phyloP scores from a whole-genome alignment of 2,888 invertebrate species.

The Drosophila buzzatii region DNA sequence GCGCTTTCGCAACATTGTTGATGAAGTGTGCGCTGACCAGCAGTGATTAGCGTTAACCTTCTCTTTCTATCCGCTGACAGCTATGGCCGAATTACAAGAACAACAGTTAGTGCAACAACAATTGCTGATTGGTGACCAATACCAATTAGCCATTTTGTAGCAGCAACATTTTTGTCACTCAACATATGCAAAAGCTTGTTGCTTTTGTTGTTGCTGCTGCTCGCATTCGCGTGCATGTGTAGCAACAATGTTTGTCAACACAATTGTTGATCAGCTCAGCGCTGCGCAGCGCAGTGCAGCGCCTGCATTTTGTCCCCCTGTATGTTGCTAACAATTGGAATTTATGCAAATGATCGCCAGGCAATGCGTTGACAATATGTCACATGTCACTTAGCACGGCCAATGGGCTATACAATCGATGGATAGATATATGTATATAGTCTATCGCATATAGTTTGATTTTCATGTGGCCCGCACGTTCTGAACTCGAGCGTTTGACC shows the following conservation, averaged over 20 bases:
- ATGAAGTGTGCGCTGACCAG: constrained; percentile 30
- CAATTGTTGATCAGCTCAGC: constrained; percentile 60
- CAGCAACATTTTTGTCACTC: constrained; percentile 79
- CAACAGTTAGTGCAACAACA: constrained; percentile 41
- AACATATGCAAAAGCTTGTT: constrained; percentile 45
- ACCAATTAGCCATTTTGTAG: constrained; percentile 81
- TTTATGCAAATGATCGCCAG: constrained; percentile 81
- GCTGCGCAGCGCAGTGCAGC: constrained; percentile 18
- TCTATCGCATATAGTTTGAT: constrained; percentile 36
- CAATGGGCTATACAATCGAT: constrained; percentile 61
- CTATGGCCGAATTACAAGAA: constrained; percentile 39
- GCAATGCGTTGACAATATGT: constrained; percentile 83
- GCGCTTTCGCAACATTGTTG: constrained; percentile 44
- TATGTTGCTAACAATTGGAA: constrained; percentile 70
- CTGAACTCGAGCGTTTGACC: constrained; percentile 72
- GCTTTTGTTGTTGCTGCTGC: constrained; percentile 30
- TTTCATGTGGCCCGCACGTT: constrained; percentile 69
- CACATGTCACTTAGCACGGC: constrained; percentile 79
- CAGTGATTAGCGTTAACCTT: constrained; percentile 42
- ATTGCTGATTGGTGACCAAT: constrained; percentile 68
- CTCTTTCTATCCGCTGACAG: constrained; percentile 44
- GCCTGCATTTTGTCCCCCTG: constrained; percentile 6
- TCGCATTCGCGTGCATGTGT: constrained; percentile 68
- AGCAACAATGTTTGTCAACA: constrained; percentile 80
- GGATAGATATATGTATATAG: constrained; percentile 30